Percentiles rank a stretch among this genome's conserved stretches.
These are phyloP conservation scores for Coranthus polyacanthus DNA, from an alignment of 2,797 vertebrate genomes.

Conservation along the genomic window DNA sequence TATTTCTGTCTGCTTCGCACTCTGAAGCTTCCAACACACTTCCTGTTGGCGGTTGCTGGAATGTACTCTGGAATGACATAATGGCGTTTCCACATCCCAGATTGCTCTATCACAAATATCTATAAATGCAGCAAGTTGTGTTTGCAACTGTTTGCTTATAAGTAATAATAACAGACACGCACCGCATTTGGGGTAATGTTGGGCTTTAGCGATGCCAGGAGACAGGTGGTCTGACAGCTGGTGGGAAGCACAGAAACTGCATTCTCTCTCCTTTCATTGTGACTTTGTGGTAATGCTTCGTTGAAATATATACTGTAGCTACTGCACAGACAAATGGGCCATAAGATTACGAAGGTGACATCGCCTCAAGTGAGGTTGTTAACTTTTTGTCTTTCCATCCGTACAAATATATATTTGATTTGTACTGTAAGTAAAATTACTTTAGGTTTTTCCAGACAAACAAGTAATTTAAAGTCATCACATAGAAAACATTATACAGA, in stretches of 20 bases:
- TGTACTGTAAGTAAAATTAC: no score
- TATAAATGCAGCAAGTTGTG: slow-evolving; percentile 30
- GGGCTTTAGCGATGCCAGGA: slow-evolving; percentile 20
- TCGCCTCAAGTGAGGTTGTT: no score
- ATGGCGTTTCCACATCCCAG: slow-evolving; percentile 59
- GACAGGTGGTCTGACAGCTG: slow-evolving; percentile 65
- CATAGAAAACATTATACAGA: no score
- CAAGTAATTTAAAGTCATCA: not conserved
- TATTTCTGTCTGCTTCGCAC: slow-evolving; percentile 47
- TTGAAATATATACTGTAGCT: slow-evolving; percentile 18
- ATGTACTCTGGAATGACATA: slow-evolving; percentile 65
- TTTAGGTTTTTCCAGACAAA: no score
- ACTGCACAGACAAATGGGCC: slow-evolving; percentile 16
- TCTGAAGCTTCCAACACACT: slow-evolving; percentile 54
- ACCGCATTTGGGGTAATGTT: slow-evolving; percentile 31
- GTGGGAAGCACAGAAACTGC: slow-evolving; percentile 29
- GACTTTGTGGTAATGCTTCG: slow-evolving; percentile 28
- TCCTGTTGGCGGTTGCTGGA: slow-evolving; percentile 64
- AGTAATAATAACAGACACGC: slow-evolving; percentile 45
- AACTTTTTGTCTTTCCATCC: no score
- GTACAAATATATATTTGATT: no score
- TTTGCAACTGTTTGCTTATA: slow-evolving; percentile 13
- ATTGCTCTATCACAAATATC: slow-evolving; percentile 48
- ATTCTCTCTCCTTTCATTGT: slow-evolving; percentile 18
- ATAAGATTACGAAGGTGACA: no score